phyloP scores from a whole-genome alignment of 2,113 vertebrate genomes.

The Hystrix cristata region DNA sequence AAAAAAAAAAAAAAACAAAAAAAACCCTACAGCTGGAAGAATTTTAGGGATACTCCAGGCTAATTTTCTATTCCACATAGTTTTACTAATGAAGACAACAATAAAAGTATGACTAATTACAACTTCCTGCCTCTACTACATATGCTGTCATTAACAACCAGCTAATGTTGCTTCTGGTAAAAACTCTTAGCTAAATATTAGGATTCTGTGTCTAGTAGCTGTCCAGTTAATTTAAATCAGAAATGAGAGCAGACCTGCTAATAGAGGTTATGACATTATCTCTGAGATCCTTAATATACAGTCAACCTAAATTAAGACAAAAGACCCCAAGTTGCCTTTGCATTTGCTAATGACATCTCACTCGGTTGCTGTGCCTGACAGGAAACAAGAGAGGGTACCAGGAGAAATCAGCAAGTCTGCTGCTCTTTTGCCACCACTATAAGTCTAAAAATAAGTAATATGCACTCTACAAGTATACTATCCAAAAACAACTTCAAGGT shows the following conservation, averaged over 20 bases:
- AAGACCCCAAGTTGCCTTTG: background rate
- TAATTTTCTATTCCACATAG: background rate
- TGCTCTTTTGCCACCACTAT: background rate
- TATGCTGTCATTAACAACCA: background rate
- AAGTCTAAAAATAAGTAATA: background rate
- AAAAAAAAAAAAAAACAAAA: background rate
- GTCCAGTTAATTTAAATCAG: conserved; percentile 13
- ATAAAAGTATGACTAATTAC: background rate
- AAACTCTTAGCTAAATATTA: background rate
- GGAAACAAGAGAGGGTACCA: background rate
- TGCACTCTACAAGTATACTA: background rate
- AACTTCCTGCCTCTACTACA: background rate
- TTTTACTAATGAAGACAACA: background rate
- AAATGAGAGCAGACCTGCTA: background rate
- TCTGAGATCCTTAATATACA: background rate
- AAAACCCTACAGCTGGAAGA: background rate
- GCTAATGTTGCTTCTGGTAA: background rate
- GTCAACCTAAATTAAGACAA: background rate
- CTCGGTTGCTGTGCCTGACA: background rate
- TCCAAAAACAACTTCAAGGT: background rate
- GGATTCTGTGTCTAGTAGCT: background rate
- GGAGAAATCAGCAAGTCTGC: background rate
- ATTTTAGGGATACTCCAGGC: background rate
- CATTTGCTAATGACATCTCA: background rate
- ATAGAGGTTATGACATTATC: background rate